These are phyloP conservation scores for Dione vanillae DNA, from an alignment of 2,888 invertebrate genomes.

Conservation along the genomic window DNA sequence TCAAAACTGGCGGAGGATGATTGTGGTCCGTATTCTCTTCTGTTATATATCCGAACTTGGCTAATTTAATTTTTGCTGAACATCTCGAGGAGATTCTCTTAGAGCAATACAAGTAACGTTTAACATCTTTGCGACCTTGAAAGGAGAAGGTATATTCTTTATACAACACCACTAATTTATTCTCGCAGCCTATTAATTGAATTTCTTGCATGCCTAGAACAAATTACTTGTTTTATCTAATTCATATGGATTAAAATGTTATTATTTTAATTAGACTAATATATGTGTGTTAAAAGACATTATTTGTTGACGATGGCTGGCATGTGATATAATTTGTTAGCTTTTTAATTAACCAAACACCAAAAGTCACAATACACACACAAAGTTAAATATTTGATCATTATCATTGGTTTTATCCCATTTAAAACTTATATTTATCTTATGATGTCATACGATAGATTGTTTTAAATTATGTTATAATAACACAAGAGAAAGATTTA, in stretches of 20 bases:
- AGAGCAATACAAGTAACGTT: constrained; percentile 45
- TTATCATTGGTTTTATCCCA: too few species aligned
- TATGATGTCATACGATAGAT: too few species aligned
- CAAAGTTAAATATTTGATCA: too few species aligned
- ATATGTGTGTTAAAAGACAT: too few species aligned
- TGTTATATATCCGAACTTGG: constrained; percentile 39
- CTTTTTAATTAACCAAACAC: too few species aligned
- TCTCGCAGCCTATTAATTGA: not conserved
- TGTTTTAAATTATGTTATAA: too few species aligned
- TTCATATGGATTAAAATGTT: not conserved
- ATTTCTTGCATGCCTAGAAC: constrained; percentile 12
- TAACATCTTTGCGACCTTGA: constrained; percentile 43
- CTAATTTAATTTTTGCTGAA: constrained; percentile 46
- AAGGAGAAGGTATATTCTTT: constrained; percentile 51
- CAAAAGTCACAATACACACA: too few species aligned
- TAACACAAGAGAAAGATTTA: too few species aligned
- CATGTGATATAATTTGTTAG: too few species aligned
- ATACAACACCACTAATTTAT: constrained; percentile 41
- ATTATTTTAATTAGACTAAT: too few species aligned
- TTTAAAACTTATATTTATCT: too few species aligned
- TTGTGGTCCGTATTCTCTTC: constrained; percentile 51
- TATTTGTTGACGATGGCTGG: too few species aligned
- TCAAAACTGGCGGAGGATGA: constrained; percentile 40
- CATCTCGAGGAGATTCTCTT: constrained; percentile 42
- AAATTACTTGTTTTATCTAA: not conserved